These are phyloP conservation scores for Tyto alba DNA, from an alignment of 2,113 vertebrate species.

Conservation along the genomic window DNA sequence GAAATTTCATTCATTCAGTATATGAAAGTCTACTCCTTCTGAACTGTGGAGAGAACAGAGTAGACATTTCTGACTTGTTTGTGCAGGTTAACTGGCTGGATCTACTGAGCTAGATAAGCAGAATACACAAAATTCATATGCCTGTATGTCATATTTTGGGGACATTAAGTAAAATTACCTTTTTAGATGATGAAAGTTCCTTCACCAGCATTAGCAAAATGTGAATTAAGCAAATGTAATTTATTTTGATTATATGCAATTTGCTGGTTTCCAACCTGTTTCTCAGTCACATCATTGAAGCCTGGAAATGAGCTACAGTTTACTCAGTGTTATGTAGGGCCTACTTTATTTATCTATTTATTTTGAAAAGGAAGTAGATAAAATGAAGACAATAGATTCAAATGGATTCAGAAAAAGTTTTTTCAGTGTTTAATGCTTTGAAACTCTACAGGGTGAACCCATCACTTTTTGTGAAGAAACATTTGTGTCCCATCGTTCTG, in stretches of 20 bases:
- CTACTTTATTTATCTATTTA: rapidly evolving
- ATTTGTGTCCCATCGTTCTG: conserved; percentile 90
- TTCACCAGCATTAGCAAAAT: not conserved
- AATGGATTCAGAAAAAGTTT: not conserved
- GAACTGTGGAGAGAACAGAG: not conserved
- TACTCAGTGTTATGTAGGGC: not conserved
- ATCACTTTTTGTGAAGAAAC: conserved; percentile 93
- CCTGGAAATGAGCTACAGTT: not conserved
- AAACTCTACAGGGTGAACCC: conserved; percentile 82
- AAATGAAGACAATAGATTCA: not conserved
- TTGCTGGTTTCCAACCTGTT: not conserved
- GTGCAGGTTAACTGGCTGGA: not conserved
- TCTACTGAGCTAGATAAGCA: not conserved
- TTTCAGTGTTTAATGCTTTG: not conserved
- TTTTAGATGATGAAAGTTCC: not conserved
- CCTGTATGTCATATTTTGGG: not conserved
- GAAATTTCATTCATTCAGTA: conserved; percentile 22
- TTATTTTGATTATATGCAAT: not conserved
- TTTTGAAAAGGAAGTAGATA: not conserved
- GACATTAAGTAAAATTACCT: not conserved
- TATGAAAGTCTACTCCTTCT: conserved; percentile 21
- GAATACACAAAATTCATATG: not conserved
- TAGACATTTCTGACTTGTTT: conserved; percentile 7
- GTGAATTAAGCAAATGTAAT: not conserved
- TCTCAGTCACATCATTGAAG: not conserved